A percentile compares a stretch with the other conserved stretches of the same genome.
Conservation (phyloP, 2,113 vertebrate species). For the Saguinus midas region DNA sequence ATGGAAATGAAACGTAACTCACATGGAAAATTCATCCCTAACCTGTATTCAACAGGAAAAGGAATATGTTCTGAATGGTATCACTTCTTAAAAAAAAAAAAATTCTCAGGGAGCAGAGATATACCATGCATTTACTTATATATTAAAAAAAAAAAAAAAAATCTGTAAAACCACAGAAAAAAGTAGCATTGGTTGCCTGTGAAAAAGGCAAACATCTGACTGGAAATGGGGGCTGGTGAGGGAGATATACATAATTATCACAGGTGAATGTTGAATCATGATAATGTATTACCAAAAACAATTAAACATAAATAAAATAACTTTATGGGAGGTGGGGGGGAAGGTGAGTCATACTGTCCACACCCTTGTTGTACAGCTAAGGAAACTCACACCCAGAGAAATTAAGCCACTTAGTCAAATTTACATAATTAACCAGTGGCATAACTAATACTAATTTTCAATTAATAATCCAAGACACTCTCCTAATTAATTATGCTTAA, state of each 20-base stretch:
- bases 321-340: no score
- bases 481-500: not conserved
- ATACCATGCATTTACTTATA: fast-evolving
- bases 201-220: not conserved
- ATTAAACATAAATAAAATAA: not conserved
- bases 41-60: not conserved
- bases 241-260: not conserved
- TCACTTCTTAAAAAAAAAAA: not conserved
- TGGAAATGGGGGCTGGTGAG: not conserved
- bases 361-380: not conserved
- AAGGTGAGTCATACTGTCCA: not conserved
- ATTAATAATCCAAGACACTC: no score
- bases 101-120: not conserved
- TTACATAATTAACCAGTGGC: no score
- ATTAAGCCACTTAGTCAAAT: no score
- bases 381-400: not conserved
- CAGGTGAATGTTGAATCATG: not conserved
- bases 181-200: not conserved
- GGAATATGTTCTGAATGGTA: not conserved
- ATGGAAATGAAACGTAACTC: not conserved
- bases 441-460: not conserved
- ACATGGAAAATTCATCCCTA: not conserved
- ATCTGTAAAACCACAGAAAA: not conserved
- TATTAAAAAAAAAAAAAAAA: no score
- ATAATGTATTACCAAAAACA: not conserved